Evolutionary conservation across 2,797 vertebrate genomes (phyloP), one percentile per base, ranked within the genome.

Genomic region (Podarcis siculus): DNA sequence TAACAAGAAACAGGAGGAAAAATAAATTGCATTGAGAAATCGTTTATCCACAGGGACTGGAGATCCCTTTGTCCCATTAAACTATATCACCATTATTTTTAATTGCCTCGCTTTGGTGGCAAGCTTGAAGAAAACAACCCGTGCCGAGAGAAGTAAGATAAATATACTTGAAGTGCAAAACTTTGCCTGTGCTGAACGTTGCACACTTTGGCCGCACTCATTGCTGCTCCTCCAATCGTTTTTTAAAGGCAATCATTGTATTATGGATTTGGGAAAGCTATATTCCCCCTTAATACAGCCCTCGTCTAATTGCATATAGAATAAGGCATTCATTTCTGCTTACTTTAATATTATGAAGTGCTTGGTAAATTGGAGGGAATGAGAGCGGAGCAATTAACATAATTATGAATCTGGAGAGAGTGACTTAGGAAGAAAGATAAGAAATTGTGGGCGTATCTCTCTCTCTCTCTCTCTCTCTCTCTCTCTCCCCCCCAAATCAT

Each of bases 101-200:
- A 92, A 95, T 93, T 92, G n/a, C 32, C 37, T 95, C 7, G 1
- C 19, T 93, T 93, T 92, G 93, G 67, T 90, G 19, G 90, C 58
- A 67, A 84, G 86, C 8, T 84, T 91, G 17, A 5, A 73, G 30
- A 85, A 89, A 55, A 87, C 19, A 45, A 1, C 82, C 84, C 80
- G 91, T 86, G 85, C 0, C 58, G 30, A 89, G 10, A 17, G 39
- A 73, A 93, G 61, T 7, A 85, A 91, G 37, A 90, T 4, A 86
- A 87, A 89, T 73, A 77, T 35, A 81, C 55, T 86, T 35, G 83
- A 90, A 23, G 25, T 75, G 49, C 78, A 88, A 80, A 93, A 71
- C 45, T 86, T 85, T 61, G 27, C 81, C 86, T 19, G 5, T 84
- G 45, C 39, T n/a, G 21, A 75, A 88, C 61, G 64, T 78, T 27